These are phyloP conservation scores for Manis crassicaudata DNA, from an alignment of 2,797 vertebrate species.

Conservation along the genomic window DNA sequence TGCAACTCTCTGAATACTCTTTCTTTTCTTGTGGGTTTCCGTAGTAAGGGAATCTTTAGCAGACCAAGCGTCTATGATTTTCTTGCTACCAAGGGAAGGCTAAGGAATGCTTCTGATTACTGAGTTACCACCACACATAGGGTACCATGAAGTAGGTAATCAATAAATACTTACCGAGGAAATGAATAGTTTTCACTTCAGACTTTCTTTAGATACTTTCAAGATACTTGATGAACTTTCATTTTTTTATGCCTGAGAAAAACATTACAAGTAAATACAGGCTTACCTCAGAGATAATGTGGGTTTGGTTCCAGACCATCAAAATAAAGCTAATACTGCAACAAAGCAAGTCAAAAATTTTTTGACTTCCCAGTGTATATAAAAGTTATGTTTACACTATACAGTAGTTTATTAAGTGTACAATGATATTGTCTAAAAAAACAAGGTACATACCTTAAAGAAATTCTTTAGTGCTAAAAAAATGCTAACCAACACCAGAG, in stretches of 20 bases:
- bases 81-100: conserved; percentile 15
- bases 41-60: background rate
- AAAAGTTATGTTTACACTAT: too few species aligned
- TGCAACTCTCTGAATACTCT: background rate
- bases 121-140: background rate
- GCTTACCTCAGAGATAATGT: too few species aligned
- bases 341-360: too few species aligned
- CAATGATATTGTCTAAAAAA: too few species aligned
- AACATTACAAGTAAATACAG: background rate
- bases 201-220: conserved; percentile 35
- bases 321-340: too few species aligned
- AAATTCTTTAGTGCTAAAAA: too few species aligned
- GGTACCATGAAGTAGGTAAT: background rate
- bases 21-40: background rate
- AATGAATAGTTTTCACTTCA: background rate
- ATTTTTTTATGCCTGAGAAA: conserved; percentile 20
- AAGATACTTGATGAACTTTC: background rate
- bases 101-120: conserved; percentile 55
- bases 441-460: too few species aligned
- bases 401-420: too few species aligned
- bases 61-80: conserved; percentile 7
- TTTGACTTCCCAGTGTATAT: too few species aligned
- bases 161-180: conserved; percentile 22
- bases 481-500: too few species aligned
- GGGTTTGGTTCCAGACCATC: too few species aligned